Evolutionary conservation across 2,888 invertebrate species (phyloP), one percentile per base, ranked within the genome.

Genomic region (Rhamnusium bicolor): DNA sequence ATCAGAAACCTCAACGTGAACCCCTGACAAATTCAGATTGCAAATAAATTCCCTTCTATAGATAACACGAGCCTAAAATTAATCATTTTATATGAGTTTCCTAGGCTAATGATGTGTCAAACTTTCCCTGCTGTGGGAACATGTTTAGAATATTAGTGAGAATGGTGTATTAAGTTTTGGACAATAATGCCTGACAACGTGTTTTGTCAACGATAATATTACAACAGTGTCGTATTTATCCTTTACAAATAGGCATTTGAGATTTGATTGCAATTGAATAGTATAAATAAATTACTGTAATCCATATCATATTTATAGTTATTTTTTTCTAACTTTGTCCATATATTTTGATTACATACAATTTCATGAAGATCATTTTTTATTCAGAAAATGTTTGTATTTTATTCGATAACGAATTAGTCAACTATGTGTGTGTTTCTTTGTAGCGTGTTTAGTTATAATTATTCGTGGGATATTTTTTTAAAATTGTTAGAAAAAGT

Each of bases 71-170:
- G 51, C 19, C 51, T 51, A 51, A 51, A 18, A 51, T 51, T 51
- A 51, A 51, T 51, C 51, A 51, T 19, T 51, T 18, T 51, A 19
- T 18, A 51, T 40, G 40, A 40, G n/a, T 10, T 4, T 40, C n/a
- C n/a, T 40, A 51, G 19, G 51, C 51, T 51, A 51, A 51, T 51
- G 51, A 51, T 51, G 51, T 51, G 19, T 51, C 18, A 51, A 51
- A 51, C 51, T 51, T 51, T 51, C 19, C 40, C 40, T 40, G 40
- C n/a, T 40, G 2, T n/a, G 40, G 40, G n/a, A 40, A 40, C 40
- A 40, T 40, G 40, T 40, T 40, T 40, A 12, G 40, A 40, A 40
- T 40, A 40, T 51, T 51, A 51, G 51, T 18, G 18, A 18, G 10
- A 51, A 19, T 18, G 51, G 51, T 51, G 10, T 51, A 51, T 51